These are phyloP conservation scores for Phyllotis vaccarum DNA, from an alignment of 2,797 vertebrate genomes.

Conservation along the genomic window DNA sequence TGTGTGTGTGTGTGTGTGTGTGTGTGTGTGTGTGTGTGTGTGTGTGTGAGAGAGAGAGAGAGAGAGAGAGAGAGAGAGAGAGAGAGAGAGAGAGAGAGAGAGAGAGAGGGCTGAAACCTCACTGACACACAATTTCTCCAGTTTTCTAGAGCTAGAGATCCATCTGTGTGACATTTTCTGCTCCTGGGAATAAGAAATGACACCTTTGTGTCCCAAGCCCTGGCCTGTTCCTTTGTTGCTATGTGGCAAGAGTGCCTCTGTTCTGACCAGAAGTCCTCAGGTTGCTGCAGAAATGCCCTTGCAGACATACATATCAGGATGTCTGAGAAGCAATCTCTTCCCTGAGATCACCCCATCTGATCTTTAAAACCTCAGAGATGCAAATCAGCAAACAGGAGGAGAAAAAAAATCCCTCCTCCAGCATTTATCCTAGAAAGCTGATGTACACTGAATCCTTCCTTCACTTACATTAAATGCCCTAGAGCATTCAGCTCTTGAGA, in stretches of 20 bases:
- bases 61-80: background rate
- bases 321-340: constrained; percentile 39
- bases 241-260: background rate
- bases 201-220: fast-evolving
- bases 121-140: constrained; percentile 19
- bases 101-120: constrained; percentile 20
- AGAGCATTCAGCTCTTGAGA: constrained; percentile 86
- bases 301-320: background rate
- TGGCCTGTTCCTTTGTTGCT: background rate
- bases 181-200: background rate
- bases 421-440: constrained; percentile 77
- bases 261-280: background rate
- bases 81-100: background rate
- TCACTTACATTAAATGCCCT: constrained; percentile 85
- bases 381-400: constrained; percentile 52
- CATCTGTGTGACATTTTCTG: constrained; percentile 54
- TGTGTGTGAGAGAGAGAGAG: background rate
- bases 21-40: too few relatives aligned
- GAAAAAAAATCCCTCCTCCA: constrained; percentile 23
- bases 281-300: background rate
- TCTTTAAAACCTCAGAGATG: constrained; percentile 80
- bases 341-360: constrained; percentile 40
- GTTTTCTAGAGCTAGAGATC: constrained; percentile 48
- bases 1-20: too few relatives aligned
- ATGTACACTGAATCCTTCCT: constrained; percentile 83